Conservation (phyloP, 2,888 invertebrate genomes). For the Drosophila gaucha region DNA sequence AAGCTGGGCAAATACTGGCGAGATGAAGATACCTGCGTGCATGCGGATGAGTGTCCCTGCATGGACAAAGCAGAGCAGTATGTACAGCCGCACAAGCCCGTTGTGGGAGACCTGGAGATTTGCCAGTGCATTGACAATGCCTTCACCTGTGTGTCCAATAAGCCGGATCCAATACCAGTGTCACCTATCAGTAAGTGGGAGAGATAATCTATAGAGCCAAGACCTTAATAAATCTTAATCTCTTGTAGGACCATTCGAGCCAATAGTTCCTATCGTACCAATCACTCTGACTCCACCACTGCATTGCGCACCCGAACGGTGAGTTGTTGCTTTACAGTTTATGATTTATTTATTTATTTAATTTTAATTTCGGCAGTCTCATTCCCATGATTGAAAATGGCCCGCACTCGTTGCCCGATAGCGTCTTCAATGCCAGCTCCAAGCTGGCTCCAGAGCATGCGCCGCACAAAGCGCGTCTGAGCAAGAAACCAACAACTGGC, state of each 20-base stretch:
- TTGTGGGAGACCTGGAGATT: slow-evolving; percentile 86
- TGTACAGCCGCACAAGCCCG: slow-evolving; percentile 90
- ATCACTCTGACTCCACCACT: slow-evolving; percentile 85
- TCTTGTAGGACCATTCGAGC: slow-evolving; percentile 22
- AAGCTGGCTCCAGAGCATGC: slow-evolving; percentile 85
- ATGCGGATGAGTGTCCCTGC: slow-evolving; percentile 91
- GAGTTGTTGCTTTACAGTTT: slow-evolving; percentile 11
- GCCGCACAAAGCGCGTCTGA: slow-evolving; percentile 86
- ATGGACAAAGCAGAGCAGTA: slow-evolving; percentile 87
- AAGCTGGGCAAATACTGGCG: slow-evolving; percentile 88
- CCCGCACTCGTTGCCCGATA: slow-evolving; percentile 85
- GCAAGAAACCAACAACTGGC: slow-evolving; percentile 74
- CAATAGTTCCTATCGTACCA: slow-evolving; percentile 55
- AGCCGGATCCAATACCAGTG: slow-evolving; percentile 35
- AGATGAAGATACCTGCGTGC: slow-evolving; percentile 90
- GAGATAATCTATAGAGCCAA: neutral
- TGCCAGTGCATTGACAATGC: slow-evolving; percentile 93
- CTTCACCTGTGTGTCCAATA: slow-evolving; percentile 87
- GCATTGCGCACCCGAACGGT: slow-evolving; percentile 84
- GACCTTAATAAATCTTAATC: neutral
- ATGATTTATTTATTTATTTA: rapidly evolving
- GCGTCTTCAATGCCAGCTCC: slow-evolving; percentile 87
- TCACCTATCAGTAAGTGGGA: slow-evolving; percentile 41
- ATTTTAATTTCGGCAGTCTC: slow-evolving; percentile 56
- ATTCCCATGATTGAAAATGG: slow-evolving; percentile 85